Conservation (phyloP, 2,888 invertebrate species). For the Fragum sueziense region DNA sequence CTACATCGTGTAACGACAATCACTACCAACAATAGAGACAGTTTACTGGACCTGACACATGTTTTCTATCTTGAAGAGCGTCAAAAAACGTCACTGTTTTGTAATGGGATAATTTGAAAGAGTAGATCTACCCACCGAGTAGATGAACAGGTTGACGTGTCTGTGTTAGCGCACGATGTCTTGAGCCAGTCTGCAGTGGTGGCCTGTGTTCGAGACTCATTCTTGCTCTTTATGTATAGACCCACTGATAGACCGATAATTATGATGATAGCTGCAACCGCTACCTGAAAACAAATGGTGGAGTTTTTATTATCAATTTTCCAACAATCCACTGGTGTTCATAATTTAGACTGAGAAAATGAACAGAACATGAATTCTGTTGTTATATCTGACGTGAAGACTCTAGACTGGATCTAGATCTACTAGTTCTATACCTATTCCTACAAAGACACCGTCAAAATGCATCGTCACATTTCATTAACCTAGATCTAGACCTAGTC, state of each 20-base stretch:
- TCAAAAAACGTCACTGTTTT: too few species aligned
- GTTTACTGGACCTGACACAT: too few species aligned
- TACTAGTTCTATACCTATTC: too few species aligned
- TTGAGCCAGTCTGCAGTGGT: not conserved
- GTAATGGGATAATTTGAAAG: not conserved
- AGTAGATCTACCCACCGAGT: too few species aligned
- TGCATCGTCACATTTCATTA: too few species aligned
- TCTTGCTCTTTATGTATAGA: slow-evolving; percentile 4
- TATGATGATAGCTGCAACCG: slow-evolving; percentile 2
- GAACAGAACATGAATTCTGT: too few species aligned
- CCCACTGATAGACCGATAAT: slow-evolving; percentile 35
- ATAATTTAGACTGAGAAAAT: not conserved
- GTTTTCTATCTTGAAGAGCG: too few species aligned
- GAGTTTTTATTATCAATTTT: not conserved
- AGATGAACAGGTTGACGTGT: not conserved
- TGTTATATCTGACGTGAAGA: too few species aligned
- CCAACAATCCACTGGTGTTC: not conserved
- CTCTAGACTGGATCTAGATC: too few species aligned
- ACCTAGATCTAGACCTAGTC: too few species aligned
- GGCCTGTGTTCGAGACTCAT: not conserved
- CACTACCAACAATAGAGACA: not conserved
- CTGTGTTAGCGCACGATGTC: not conserved
- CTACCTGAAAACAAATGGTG: not conserved
- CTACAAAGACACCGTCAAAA: too few species aligned
- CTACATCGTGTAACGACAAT: not conserved